Percentiles rank a stretch among this genome's conserved stretches.
Evolutionary conservation across 2,113 vertebrate genomes (phyloP).

Genomic region (Varanus komodoensis): DNA sequence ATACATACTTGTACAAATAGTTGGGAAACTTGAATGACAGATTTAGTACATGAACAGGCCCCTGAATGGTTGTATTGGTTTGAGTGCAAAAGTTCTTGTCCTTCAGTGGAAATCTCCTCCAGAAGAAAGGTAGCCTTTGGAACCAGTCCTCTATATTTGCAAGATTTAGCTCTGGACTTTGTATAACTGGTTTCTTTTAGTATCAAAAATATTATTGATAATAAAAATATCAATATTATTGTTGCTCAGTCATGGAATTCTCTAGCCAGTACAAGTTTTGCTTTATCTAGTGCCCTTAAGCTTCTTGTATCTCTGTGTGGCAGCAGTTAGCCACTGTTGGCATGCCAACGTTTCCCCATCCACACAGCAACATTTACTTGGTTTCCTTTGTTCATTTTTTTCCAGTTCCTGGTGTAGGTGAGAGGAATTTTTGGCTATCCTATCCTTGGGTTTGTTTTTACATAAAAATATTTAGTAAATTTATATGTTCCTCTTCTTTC

Average conservation of each 20-base stretch:
- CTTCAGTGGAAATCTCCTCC: not conserved
- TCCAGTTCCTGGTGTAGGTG: not conserved
- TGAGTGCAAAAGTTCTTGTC: not conserved
- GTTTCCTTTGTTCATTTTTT: not conserved
- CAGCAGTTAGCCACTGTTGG: not conserved
- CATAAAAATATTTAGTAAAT: not conserved
- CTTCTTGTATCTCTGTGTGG: too few relatives aligned
- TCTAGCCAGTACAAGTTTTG: not conserved
- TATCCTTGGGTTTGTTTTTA: not conserved
- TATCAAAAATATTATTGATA: not conserved
- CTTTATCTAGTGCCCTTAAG: not conserved
- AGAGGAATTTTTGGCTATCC: not conserved
- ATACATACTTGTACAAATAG: too few relatives aligned
- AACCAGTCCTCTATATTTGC: too few relatives aligned
- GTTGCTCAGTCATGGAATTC: not conserved
- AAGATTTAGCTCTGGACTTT: not conserved
- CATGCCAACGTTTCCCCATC: too few relatives aligned
- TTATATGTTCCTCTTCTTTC: not conserved
- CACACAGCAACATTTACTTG: not conserved
- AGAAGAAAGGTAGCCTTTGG: not conserved
- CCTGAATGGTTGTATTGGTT: not conserved
- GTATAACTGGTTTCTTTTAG: not conserved
- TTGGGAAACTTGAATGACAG: too few relatives aligned
- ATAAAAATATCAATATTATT: not conserved
- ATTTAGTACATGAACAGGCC: too few relatives aligned